Evolutionary conservation across 1,140 invertebrate species (phyloP).

Genomic region (Anastrepha obliqua): DNA sequence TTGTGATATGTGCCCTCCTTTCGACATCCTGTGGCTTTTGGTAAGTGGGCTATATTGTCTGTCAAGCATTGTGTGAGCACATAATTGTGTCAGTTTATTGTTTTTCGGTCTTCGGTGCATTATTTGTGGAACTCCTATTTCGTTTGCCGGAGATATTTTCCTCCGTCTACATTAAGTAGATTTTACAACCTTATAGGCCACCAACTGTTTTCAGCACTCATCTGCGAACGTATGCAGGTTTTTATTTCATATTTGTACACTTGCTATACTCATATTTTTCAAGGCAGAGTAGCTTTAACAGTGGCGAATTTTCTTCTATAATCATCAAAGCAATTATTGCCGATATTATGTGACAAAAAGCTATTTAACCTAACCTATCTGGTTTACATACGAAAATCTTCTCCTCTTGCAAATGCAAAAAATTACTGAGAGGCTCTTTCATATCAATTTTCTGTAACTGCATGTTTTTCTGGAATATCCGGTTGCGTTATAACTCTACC

Average conservation of each 20-base stretch:
- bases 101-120: neutral
- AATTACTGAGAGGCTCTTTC: no score
- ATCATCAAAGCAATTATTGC: neutral
- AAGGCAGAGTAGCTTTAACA: neutral
- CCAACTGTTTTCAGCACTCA: no score
- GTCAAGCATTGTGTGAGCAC: neutral
- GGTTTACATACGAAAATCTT: no score
- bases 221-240: neutral
- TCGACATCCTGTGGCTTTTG: conserved; percentile 4
- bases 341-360: neutral
- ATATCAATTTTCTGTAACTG: no score
- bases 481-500: no score
- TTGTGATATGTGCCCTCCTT: no score
- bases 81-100: neutral
- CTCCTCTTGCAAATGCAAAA: no score
- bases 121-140: neutral
- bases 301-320: neutral
- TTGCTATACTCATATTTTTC: neutral
- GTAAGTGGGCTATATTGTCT: neutral
- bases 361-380: neutral
- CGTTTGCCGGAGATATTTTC: neutral
- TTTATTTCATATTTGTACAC: neutral
- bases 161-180: no score
- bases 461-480: no score
- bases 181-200: no score